Evolutionary conservation across 1,140 invertebrate genomes (phyloP).

Genomic region (Arctopsyche grandis): DNA sequence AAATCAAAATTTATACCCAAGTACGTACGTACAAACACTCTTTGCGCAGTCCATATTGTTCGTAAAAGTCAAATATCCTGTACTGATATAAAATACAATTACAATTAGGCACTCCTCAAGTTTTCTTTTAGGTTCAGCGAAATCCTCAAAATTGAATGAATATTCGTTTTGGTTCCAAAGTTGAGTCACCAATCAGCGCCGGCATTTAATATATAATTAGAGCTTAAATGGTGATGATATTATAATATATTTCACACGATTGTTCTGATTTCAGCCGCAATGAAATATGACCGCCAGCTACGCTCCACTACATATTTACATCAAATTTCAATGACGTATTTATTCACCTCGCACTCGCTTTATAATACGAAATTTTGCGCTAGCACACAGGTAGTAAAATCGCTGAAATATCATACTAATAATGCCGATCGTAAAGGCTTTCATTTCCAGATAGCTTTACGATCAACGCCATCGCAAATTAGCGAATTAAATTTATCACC

Average conservation of each 20-base stretch:
- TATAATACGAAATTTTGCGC: background rate
- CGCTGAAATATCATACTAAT: background rate
- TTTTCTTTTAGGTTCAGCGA: too few relatives aligned
- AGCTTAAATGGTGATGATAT: background rate
- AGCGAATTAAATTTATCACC: too few relatives aligned
- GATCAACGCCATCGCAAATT: background rate
- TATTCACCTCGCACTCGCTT: constrained; percentile 6
- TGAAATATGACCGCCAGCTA: background rate
- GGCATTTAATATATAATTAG: too few relatives aligned
- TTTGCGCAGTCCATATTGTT: background rate
- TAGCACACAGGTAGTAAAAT: background rate
- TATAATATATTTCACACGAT: constrained; percentile 5
- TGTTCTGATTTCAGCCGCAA: background rate
- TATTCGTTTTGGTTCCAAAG: background rate
- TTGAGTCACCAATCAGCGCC: too few relatives aligned
- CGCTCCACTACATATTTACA: background rate
- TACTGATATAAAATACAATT: too few relatives aligned
- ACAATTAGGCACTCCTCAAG: too few relatives aligned
- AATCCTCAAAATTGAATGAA: too few relatives aligned
- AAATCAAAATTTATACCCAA: constrained; percentile 24
- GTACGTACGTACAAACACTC: background rate
- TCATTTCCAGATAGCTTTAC: background rate
- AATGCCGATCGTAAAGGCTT: background rate
- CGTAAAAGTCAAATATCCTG: too few relatives aligned
- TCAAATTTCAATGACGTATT: constrained; percentile 11